These are phyloP conservation scores for Geotrypetes seraphini DNA, from an alignment of 2,797 vertebrate species.

Conservation along the genomic window DNA sequence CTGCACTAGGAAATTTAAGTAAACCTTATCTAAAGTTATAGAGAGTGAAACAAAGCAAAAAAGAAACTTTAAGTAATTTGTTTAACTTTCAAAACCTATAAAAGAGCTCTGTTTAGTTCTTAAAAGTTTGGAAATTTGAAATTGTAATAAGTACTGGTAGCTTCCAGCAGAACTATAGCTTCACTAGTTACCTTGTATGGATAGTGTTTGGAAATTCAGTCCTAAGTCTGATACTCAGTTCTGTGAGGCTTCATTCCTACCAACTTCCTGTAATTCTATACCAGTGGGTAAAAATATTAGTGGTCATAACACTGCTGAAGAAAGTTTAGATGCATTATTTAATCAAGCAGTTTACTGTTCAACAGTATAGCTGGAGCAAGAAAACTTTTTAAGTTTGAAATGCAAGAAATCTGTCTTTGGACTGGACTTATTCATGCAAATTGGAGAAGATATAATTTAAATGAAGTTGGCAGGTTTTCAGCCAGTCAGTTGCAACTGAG, in stretches of 20 bases:
- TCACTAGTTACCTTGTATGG: constrained; percentile 44
- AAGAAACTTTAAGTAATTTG: too few species aligned
- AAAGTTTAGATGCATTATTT: constrained; percentile 64
- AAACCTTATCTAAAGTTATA: too few species aligned
- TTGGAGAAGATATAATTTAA: constrained; percentile 52
- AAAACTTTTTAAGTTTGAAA: constrained; percentile 45
- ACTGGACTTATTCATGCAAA: constrained; percentile 47
- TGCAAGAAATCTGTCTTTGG: constrained; percentile 44
- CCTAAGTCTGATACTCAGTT: constrained; percentile 65
- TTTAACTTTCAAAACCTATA: too few species aligned
- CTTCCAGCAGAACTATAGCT: constrained; percentile 38
- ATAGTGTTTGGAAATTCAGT: constrained; percentile 58
- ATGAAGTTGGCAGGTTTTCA: constrained; percentile 50
- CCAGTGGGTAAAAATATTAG: constrained; percentile 90
- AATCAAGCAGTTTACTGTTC: constrained; percentile 45
- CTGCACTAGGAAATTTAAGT: too few species aligned
- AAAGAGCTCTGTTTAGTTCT: too few species aligned
- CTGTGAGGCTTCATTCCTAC: constrained; percentile 69
- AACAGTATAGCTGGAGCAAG: constrained; percentile 49
- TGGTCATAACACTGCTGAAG: constrained; percentile 61
- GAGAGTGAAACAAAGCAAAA: too few species aligned
- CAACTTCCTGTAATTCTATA: constrained; percentile 95
- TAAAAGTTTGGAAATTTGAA: too few species aligned
- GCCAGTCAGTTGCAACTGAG: constrained; percentile 42
- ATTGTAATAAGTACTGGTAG: constrained; percentile 20